Percentiles rank a stretch among this genome's conserved stretches.
Evolutionary conservation across 2,888 invertebrate genomes (phyloP).

Genomic region (Xestia sexstrigata): DNA sequence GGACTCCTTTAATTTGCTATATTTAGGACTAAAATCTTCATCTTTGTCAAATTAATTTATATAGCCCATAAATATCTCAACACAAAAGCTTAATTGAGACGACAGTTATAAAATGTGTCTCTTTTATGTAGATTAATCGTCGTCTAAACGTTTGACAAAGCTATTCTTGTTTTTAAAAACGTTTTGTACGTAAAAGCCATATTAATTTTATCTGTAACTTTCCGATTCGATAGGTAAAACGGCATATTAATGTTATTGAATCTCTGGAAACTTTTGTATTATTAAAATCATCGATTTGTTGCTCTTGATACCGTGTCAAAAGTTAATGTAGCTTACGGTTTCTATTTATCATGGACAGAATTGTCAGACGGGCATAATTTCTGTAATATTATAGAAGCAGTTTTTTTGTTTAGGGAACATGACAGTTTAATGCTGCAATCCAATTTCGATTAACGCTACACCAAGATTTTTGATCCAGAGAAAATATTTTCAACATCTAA

Average conservation of each 20-base stretch:
- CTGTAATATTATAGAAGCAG: slow-evolving; percentile 8
- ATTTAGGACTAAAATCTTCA: not conserved
- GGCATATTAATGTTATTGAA: slow-evolving; percentile 13
- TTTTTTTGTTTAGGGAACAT: not conserved
- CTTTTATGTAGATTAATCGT: slow-evolving; percentile 13
- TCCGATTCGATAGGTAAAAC: not conserved
- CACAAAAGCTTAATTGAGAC: slow-evolving; percentile 16
- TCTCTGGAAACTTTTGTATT: not conserved
- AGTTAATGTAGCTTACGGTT: slow-evolving; percentile 32
- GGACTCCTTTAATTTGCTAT: slow-evolving; percentile 10
- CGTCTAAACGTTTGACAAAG: slow-evolving; percentile 30
- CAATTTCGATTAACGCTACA: slow-evolving; percentile 32
- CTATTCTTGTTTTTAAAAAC: slow-evolving; percentile 18
- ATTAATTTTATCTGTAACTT: slow-evolving; percentile 8
- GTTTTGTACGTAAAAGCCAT: not conserved
- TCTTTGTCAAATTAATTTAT: slow-evolving; percentile 19
- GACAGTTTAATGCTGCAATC: slow-evolving; percentile 11
- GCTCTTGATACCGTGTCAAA: slow-evolving; percentile 34
- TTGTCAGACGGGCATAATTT: not conserved
- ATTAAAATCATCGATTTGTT: slow-evolving; percentile 27
- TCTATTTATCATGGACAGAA: slow-evolving; percentile 13
- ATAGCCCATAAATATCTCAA: slow-evolving; percentile 3
- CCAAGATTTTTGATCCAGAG: slow-evolving; percentile 25
- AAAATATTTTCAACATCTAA: slow-evolving; percentile 39
- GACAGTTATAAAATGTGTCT: slow-evolving; percentile 28